Conservation (phyloP, 2,113 vertebrate genomes). For the Cebus imitator region DNA sequence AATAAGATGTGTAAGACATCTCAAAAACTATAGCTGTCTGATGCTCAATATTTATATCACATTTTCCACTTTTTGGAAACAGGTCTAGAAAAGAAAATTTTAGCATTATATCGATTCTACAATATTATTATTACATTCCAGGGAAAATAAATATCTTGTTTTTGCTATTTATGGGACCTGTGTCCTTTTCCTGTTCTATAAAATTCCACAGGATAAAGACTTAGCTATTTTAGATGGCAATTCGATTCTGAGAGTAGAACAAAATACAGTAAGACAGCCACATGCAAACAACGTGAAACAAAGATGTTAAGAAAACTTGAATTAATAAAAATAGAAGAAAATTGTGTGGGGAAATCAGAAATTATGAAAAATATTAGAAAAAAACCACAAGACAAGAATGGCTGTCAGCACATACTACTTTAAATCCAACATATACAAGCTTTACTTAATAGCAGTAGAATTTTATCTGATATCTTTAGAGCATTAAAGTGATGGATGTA, state of each 20-base stretch:
- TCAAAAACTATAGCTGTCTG: not conserved
- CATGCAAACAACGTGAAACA: not conserved
- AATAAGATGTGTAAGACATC: not conserved
- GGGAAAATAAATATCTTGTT: not conserved
- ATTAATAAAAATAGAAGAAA: not conserved
- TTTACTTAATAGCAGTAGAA: slow-evolving; percentile 6
- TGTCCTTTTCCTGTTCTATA: not conserved
- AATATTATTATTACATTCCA: not conserved
- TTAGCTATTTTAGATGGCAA: not conserved
- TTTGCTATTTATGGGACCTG: not conserved
- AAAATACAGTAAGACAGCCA: not conserved
- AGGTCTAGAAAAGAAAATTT: not conserved
- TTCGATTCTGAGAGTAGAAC: not conserved
- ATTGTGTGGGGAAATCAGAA: not conserved
- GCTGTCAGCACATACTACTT: not conserved
- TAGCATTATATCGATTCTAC: not conserved
- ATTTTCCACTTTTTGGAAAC: not conserved
- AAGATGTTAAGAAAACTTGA: not conserved
- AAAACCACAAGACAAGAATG: not conserved
- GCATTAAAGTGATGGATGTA: not conserved
- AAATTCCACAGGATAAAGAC: not conserved
- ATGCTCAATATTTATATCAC: not conserved
- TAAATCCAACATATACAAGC: not conserved
- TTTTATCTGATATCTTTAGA: not conserved
- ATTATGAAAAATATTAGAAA: not conserved